phyloP scores from a whole-genome alignment of 2,888 invertebrate species.

The Acanthosepion lycidas region DNA sequence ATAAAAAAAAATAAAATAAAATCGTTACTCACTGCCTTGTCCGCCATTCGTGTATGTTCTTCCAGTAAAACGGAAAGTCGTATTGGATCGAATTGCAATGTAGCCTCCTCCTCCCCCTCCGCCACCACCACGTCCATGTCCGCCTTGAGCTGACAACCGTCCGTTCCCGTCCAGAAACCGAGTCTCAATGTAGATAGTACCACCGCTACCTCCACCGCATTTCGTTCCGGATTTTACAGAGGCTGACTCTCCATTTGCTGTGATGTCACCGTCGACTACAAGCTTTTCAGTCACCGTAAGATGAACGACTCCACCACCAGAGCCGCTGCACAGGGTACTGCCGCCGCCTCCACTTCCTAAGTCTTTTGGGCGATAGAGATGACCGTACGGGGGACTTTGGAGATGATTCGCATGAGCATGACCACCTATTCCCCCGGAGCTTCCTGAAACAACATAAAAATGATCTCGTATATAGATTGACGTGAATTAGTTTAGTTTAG shows the following conservation, averaged over 20 bases:
- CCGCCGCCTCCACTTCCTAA: slow-evolving; percentile 60
- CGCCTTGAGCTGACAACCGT: slow-evolving; percentile 57
- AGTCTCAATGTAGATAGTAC: slow-evolving; percentile 55
- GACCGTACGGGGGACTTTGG: slow-evolving; percentile 56
- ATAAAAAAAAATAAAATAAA: background rate
- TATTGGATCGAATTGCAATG: slow-evolving; percentile 52
- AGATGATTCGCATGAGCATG: slow-evolving; percentile 49
- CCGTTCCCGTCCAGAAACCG: slow-evolving; percentile 55
- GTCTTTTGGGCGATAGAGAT: slow-evolving; percentile 49
- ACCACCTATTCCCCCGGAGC: slow-evolving; percentile 63
- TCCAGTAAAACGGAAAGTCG: slow-evolving; percentile 52
- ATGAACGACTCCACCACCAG: slow-evolving; percentile 57
- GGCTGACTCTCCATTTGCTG: slow-evolving; percentile 59
- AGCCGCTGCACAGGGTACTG: slow-evolving; percentile 51
- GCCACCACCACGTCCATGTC: slow-evolving; percentile 54
- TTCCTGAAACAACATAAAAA: slow-evolving; percentile 52
- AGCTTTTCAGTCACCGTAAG: slow-evolving; percentile 52
- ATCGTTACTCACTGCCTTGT: slow-evolving; percentile 52
- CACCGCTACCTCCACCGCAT: slow-evolving; percentile 63
- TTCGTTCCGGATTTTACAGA: slow-evolving; percentile 46
- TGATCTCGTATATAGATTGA: too few species aligned
- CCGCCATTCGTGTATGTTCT: slow-evolving; percentile 57
- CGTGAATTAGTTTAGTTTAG: too few species aligned
- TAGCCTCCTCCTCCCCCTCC: slow-evolving; percentile 62
- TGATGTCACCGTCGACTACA: slow-evolving; percentile 59